Evolutionary conservation across 92 coral and sea anemone genomes (phyloP).

Genomic region (Epizoanthus fatuus): DNA sequence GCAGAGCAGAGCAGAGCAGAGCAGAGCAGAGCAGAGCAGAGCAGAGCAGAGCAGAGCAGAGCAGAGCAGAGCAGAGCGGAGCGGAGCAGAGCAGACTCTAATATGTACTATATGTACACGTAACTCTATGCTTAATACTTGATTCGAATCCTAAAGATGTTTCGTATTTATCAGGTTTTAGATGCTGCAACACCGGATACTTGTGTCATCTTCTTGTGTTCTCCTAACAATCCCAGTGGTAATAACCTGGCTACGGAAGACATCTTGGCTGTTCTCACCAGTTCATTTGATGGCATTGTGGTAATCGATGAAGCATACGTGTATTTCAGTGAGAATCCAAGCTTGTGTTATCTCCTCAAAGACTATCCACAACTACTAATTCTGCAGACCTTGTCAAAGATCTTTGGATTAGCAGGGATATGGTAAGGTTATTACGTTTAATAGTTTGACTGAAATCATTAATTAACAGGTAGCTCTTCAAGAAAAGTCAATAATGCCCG

Average conservation of each 20-base stretch:
- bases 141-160: neutral
- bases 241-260: slow-evolving; percentile 25
- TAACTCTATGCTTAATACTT: neutral
- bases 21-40: neutral
- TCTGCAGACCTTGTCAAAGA: slow-evolving; percentile 47
- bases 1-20: neutral
- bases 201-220: slow-evolving; percentile 34
- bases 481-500: no score
- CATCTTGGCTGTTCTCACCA: slow-evolving; percentile 19
- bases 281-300: slow-evolving; percentile 12
- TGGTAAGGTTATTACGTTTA: slow-evolving; percentile 1
- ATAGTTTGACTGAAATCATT: no score
- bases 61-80: neutral
- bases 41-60: neutral
- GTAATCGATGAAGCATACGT: slow-evolving; percentile 41
- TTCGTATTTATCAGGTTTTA: slow-evolving; percentile 12
- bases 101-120: no score
- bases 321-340: slow-evolving; percentile 25
- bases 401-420: slow-evolving; percentile 49
- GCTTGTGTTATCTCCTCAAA: slow-evolving; percentile 41
- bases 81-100: neutral
- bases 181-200: slow-evolving; percentile 45
- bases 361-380: slow-evolving; percentile 30
- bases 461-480: no score
- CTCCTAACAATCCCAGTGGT: slow-evolving; percentile 56